Percentiles rank a stretch among this genome's conserved stretches.
phyloP scores from a whole-genome alignment of 2,113 vertebrate genomes.

The Rhizomys pruinosus region DNA sequence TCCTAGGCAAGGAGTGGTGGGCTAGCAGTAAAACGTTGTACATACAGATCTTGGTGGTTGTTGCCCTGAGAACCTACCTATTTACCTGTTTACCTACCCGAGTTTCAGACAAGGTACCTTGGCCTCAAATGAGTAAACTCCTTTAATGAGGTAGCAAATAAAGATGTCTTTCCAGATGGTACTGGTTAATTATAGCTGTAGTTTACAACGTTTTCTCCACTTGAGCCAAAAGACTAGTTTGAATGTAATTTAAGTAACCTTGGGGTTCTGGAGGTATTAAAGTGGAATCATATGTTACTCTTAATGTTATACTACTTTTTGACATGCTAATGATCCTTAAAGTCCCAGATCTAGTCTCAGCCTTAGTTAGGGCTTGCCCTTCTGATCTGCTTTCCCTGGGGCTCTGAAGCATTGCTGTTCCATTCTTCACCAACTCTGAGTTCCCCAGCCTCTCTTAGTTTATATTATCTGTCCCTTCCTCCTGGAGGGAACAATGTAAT shows the following conservation, averaged over 20 bases:
- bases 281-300: conserved; percentile 20
- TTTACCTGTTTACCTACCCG: conserved; percentile 19
- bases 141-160: conserved; percentile 50
- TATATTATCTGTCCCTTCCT: background rate
- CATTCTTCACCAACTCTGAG: background rate
- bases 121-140: conserved; percentile 44
- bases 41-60: conserved; percentile 17
- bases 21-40: conserved; percentile 16
- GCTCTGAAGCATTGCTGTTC: conserved; percentile 3
- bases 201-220: conserved; percentile 62
- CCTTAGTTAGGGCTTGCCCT: background rate
- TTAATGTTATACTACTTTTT: background rate
- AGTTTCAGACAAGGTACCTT: conserved; percentile 34
- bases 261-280: conserved; percentile 58
- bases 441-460: background rate
- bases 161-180: conserved; percentile 61
- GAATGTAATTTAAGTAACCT: conserved; percentile 47
- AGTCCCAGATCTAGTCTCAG: background rate
- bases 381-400: conserved; percentile 27
- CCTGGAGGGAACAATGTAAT: conserved; percentile 1
- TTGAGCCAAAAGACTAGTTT: conserved; percentile 48
- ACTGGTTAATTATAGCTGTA: conserved; percentile 48
- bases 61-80: conserved; percentile 1
- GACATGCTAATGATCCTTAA: background rate
- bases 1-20: background rate